Percentiles rank a stretch among this genome's conserved stretches.
Evolutionary conservation across 2,797 vertebrate species (phyloP).

Genomic region (Sebastes ruberrimus): DNA sequence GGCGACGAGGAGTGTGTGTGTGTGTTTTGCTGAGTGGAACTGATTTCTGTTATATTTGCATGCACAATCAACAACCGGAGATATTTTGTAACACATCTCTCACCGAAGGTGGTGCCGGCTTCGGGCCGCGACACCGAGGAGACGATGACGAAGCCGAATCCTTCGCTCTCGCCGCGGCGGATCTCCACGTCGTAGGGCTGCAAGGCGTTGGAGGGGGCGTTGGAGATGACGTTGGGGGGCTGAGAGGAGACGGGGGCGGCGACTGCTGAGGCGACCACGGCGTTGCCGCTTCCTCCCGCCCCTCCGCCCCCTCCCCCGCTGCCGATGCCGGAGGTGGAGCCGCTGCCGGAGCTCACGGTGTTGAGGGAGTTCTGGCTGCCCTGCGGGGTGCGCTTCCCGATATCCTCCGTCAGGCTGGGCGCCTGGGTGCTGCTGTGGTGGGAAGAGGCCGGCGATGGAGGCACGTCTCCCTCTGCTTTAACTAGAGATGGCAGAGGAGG

Average conservation of each 20-base stretch:
- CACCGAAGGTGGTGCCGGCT: constrained; percentile 96
- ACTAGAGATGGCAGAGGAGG: constrained; percentile 40
- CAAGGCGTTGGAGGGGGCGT: constrained; percentile 71
- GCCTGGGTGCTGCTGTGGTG: constrained; percentile 98
- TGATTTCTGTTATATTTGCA: neutral
- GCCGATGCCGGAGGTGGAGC: constrained; percentile 96
- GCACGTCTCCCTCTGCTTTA: constrained; percentile 93
- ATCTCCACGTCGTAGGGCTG: constrained; percentile 98
- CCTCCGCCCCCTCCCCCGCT: constrained; percentile 87
- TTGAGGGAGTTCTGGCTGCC: constrained; percentile 98
- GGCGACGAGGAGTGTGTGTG: constrained; percentile 46
- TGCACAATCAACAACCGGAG: neutral
- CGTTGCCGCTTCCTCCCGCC: constrained; percentile 69
- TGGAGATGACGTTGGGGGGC: constrained; percentile 50
- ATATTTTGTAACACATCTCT: constrained; percentile 60
- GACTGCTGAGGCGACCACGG: constrained; percentile 83
- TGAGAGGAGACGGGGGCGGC: constrained; percentile 64
- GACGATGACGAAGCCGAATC: constrained; percentile 98
- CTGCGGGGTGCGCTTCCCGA: constrained; percentile 93
- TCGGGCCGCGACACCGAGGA: constrained; percentile 96
- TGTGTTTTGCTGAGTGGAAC: constrained; percentile 39
- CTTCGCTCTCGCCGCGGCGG: constrained; percentile 94
- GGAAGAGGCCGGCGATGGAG: constrained; percentile 93
- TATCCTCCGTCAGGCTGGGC: constrained; percentile 90
- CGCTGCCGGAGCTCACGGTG: constrained; percentile 96